Percentiles rank a stretch among this genome's conserved stretches.
Evolutionary conservation across 2,888 invertebrate species (phyloP).

Genomic region (Limnephilus rhombicus): DNA sequence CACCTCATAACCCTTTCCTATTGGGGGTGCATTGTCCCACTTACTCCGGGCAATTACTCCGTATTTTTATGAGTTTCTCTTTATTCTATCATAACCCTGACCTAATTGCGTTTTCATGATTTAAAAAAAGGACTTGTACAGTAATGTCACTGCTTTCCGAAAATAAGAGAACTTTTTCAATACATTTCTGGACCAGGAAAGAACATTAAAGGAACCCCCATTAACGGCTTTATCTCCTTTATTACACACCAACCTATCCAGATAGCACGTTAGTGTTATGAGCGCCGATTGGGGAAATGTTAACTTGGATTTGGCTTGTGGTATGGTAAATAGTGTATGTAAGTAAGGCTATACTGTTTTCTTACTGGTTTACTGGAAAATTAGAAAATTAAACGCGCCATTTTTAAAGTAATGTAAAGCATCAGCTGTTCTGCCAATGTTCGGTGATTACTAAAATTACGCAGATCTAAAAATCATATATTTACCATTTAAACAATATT

Average conservation of each 20-base stretch:
- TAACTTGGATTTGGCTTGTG: not conserved
- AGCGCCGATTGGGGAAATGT: not conserved
- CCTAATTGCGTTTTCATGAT: not conserved
- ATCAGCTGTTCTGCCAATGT: not conserved
- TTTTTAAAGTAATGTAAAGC: not conserved
- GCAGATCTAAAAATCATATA: not conserved
- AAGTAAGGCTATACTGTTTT: not conserved
- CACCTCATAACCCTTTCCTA: too few relatives aligned
- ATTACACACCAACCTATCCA: not conserved
- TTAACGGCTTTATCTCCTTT: not conserved
- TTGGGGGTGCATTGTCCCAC: not conserved
- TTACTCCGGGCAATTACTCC: not conserved
- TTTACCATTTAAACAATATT: too few relatives aligned
- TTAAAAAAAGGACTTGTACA: not conserved
- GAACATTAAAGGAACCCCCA: not conserved
- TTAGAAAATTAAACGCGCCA: not conserved
- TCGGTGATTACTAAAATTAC: not conserved
- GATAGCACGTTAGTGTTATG: not conserved
- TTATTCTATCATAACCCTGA: not conserved
- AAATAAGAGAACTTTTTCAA: slow-evolving; percentile 12
- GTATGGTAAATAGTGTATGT: not conserved
- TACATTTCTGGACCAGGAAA: not conserved
- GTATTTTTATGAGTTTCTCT: not conserved
- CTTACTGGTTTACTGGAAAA: not conserved
- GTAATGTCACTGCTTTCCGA: not conserved